Evolutionary conservation across 1,140 invertebrate species (phyloP), one percentile per base, ranked within the genome.

Genomic region (Maconellicoccus hirsutus): DNA sequence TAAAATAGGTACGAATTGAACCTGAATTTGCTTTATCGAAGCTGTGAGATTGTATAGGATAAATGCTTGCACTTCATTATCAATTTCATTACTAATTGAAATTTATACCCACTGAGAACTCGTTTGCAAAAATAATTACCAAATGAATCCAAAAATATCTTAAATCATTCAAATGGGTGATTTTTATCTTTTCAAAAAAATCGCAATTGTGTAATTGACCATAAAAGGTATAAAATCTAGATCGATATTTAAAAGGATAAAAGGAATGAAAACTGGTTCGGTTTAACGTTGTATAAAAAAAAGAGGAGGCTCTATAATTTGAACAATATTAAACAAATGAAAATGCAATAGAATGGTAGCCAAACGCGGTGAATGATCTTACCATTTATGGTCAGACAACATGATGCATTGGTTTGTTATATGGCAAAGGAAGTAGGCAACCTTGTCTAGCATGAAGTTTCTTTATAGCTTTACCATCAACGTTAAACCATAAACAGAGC

Each of bases 331-430:
- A 52, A 52, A 52, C 42, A 14, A 52, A 52, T 52, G 42, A 52
- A 52, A 52, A 16, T 52, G 16, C 42, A 52, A 16, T 19, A 19
- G 42, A 38, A 38, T 38, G 14, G 42, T 52, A 52, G 42, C 42
- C n/a, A 52, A 52, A 52, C 42, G 42, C 42, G 42, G 42, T 52
- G 42, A 52, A 52, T 52, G 42, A 52, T 52, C 42, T 52, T 52
- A 52, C 42, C 42, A 52, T 52, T 16, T 52, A 52, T 16, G 42
- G 42, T 52, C 42, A 52, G 16, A 52, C 42, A 52, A 19, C 42
- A 52, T 52, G 16, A 16, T 52, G 42, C 42, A 52, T 52, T 52
- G n/a, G 42, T 52, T 52, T 52, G 42, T 52, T 52, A 52, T 16
- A 52, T 52, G 42, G 42, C 42, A 52, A 52, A 52, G 42, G 42